phyloP scores from a whole-genome alignment of 35 echinoderm and acorn worm genomes.

The Lytechinus pictus region DNA sequence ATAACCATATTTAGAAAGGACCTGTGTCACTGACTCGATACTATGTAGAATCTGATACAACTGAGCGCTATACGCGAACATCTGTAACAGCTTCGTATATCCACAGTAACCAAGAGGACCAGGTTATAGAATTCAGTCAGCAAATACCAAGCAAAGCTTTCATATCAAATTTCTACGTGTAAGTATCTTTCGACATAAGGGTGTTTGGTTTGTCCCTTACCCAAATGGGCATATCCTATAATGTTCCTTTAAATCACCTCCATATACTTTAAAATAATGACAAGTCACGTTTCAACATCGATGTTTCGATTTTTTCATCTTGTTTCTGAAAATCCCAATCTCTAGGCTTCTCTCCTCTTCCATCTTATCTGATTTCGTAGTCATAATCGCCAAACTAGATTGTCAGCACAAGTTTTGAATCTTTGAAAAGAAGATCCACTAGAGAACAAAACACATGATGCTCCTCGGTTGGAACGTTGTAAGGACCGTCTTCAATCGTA shows the following conservation, averaged over 20 bases:
- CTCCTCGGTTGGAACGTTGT: too few species aligned
- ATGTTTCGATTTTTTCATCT: too few species aligned
- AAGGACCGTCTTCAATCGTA: too few species aligned
- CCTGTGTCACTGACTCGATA: conserved; percentile 60
- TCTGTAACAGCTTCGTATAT: conserved; percentile 58
- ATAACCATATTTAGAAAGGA: conserved; percentile 11
- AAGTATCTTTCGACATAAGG: conserved; percentile 24
- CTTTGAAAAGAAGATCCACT: neutral
- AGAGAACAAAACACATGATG: neutral
- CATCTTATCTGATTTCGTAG: neutral
- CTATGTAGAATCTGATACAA: conserved; percentile 68
- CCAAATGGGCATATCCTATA: too few species aligned
- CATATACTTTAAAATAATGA: too few species aligned
- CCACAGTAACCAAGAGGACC: conserved; percentile 46
- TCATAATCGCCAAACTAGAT: neutral
- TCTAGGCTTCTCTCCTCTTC: neutral
- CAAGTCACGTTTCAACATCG: too few species aligned
- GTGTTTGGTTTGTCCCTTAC: too few species aligned
- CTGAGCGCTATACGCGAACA: conserved; percentile 75
- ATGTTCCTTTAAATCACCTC: too few species aligned
- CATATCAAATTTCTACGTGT: conserved; percentile 84
- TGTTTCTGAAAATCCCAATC: too few species aligned
- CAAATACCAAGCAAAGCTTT: conserved; percentile 77
- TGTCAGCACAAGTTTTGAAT: neutral
- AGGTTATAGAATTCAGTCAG: conserved; percentile 71